Evolutionary conservation across 2,797 vertebrate genomes (phyloP), one percentile per base, ranked within the genome.

Genomic region (Lepilemur ruficaudatus): DNA sequence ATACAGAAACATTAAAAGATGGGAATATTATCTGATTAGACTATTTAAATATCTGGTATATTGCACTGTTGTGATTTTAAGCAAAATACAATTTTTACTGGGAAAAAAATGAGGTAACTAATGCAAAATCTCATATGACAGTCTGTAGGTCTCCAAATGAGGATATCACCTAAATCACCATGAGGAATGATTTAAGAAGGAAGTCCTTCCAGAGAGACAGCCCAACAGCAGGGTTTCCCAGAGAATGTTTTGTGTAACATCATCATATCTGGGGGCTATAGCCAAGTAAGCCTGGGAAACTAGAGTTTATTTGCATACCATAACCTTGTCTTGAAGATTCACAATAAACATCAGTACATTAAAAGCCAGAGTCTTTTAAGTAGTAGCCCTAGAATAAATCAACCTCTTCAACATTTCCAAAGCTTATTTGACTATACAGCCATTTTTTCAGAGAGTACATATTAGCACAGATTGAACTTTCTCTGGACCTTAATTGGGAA

Each of bases 201-300:
- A 92, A 93, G 50, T n/a, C 41, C 63, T 93, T 89, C 59, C 93
- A 96, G 70, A 92, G 61, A 90, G 93, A 91, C 18, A 83, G 94
- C 23, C 89, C 38, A 65, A 84, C 55, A 90, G n/a, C 43, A 93
- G 78, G 91, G 80, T 94, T 97, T 98, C 97, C 96, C 97, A 98
- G 89, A 96, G 95, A 87, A 94, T 61, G 83, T 50, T 97, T 91
- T 97, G 93, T 95, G 80, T 93, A 96, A 92, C 59, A 94, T 82
- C 79, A 87, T 84, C 83, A 43, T 25, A 79, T 87, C 5, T 13
- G 52, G 59, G 50, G 72, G 50, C 82, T 79, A 69, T 8, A 46
- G 94, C 82, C 88, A 97, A 97, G 61, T 9, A 84, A 96, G 96
- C 92, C 93, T 98, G 97, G 91, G 95, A 98, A 98, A 97, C 87